Evolutionary conservation across 2,797 vertebrate species (phyloP).

Genomic region (Coendou prehensilis): DNA sequence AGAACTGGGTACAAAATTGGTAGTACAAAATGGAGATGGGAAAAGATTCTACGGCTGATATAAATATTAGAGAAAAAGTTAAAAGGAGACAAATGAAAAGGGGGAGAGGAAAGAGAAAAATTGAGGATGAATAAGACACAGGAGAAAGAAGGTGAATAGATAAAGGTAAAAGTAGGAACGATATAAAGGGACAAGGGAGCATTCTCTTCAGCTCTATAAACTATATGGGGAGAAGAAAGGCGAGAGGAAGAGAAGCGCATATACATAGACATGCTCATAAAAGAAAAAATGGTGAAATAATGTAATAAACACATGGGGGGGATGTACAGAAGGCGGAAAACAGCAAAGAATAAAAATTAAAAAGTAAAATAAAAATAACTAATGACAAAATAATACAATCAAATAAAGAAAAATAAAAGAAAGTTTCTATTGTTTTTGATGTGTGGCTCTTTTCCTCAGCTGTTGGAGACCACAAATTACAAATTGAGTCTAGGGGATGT

Average conservation of each 20-base stretch:
- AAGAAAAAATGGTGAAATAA: not conserved
- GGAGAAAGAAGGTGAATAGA: not conserved
- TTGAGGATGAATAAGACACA: not conserved
- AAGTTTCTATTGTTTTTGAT: not conserved
- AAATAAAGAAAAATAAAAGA: not conserved
- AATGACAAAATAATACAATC: not conserved
- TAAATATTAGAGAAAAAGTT: not conserved
- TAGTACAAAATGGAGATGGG: too few relatives aligned
- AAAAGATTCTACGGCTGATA: not conserved
- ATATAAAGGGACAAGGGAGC: too few relatives aligned
- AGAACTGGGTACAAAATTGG: not conserved
- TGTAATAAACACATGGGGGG: not conserved
- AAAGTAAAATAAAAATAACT: too few relatives aligned
- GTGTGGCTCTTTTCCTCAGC: not conserved
- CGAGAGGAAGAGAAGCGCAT: too few relatives aligned
- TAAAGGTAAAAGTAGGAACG: not conserved
- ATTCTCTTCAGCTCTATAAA: not conserved
- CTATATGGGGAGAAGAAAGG: too few relatives aligned
- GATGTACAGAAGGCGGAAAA: too few relatives aligned
- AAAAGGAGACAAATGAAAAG: not conserved
- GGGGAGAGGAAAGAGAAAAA: not conserved
- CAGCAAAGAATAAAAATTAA: too few relatives aligned
- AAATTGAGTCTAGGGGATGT: not conserved
- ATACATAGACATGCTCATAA: not conserved
- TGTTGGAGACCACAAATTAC: not conserved